Evolutionary conservation across 2,888 invertebrate genomes (phyloP).

Genomic region (Amorpha juglandis): DNA sequence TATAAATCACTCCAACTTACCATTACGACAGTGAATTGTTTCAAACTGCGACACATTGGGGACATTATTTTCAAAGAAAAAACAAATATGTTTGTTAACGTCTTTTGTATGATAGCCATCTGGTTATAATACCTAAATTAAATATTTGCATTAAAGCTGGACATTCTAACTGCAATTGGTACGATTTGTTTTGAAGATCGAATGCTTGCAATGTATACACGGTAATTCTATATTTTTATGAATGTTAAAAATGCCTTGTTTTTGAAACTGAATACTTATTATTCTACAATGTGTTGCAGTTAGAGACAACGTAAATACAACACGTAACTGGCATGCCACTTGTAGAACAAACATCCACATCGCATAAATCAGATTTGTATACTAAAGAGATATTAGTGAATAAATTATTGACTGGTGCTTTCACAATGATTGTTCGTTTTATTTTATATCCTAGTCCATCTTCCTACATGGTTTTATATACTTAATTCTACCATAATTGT

Average conservation of each 20-base stretch:
- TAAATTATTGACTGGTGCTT: slow-evolving; percentile 85
- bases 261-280: neutral
- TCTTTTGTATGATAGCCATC: no score
- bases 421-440: slow-evolving; percentile 79
- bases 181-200: neutral
- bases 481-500: no score
- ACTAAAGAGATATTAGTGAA: slow-evolving; percentile 79
- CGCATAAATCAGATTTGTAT: slow-evolving; percentile 25
- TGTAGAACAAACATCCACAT: slow-evolving; percentile 22
- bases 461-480: neutral
- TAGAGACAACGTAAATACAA: neutral
- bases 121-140: no score
- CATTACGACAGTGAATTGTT: slow-evolving; percentile 11
- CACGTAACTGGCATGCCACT: slow-evolving; percentile 4
- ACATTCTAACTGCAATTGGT: neutral
- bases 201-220: neutral
- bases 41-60: slow-evolving; percentile 1
- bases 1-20: slow-evolving; percentile 14
- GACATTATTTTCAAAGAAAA: neutral
- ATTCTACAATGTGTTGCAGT: neutral
- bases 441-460: slow-evolving; percentile 49
- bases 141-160: no score
- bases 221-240: slow-evolving; percentile 1
- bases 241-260: neutral
- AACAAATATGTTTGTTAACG: no score